Evolutionary conservation across 2,888 invertebrate genomes (phyloP).

Genomic region (Oscheius sp.): DNA sequence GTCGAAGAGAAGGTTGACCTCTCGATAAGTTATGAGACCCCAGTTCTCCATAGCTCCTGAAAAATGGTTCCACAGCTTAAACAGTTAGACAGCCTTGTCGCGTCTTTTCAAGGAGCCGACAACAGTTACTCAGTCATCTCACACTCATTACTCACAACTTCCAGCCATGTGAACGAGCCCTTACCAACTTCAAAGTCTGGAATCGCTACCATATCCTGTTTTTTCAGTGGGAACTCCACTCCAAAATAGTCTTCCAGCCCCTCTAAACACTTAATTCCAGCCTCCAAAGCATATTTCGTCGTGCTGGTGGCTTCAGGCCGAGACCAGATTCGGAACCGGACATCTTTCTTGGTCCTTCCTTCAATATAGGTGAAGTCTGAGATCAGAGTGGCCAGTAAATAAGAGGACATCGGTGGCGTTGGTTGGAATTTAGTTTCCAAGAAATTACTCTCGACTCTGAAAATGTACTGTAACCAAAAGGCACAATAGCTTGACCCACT

Average conservation of each 20-base stretch:
- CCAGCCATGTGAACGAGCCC: no score
- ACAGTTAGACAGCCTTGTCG: neutral
- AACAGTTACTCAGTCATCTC: neutral
- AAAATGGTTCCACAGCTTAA: neutral
- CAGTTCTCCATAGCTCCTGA: conserved; percentile 94
- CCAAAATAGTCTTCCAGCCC: conserved; percentile 84
- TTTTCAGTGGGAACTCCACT: conserved; percentile 87
- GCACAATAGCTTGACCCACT: neutral
- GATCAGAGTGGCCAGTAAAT: conserved; percentile 87
- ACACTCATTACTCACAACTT: neutral
- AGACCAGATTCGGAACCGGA: conserved; percentile 78
- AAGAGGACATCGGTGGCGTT: conserved; percentile 84
- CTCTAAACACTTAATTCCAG: conserved; percentile 76
- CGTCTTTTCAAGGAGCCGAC: no score
- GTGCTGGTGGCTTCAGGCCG: conserved; percentile 80
- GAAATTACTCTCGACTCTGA: conserved; percentile 75
- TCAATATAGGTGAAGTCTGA: conserved; percentile 83
- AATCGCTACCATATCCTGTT: conserved; percentile 80
- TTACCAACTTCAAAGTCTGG: neutral
- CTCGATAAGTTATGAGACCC: conserved; percentile 88
- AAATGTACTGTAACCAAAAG: neutral
- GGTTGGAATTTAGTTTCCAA: conserved; percentile 79
- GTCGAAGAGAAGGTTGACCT: conserved; percentile 83
- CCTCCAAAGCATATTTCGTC: conserved; percentile 79
- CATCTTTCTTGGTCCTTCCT: conserved; percentile 78